Evolutionary conservation across 1,140 invertebrate genomes (phyloP), one percentile per base, ranked within the genome.

Genomic region (Tetramorium simillimum): DNA sequence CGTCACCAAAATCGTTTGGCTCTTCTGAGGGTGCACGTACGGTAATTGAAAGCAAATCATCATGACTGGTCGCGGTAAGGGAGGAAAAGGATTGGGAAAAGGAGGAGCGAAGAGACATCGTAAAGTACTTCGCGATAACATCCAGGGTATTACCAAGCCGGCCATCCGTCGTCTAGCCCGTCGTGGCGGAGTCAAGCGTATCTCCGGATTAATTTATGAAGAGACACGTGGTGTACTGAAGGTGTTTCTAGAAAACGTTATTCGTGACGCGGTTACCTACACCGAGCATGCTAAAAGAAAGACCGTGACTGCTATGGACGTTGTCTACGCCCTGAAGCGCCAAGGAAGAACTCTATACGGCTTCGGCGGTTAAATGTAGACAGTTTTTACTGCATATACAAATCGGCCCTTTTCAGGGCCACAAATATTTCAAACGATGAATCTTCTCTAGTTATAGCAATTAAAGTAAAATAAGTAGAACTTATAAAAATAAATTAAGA

Each of bases 321-420:
- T 77, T 0, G 72, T 85, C 28, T 85, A 77, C 60, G 80, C 69
- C 16, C 40, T 84, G 21, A 84, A 84, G 3, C 80, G 88, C 40
- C 88, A 89, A 86, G 88, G 88, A 70, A 85, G 88, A 75, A 89
- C 88, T 3, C 81, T 89, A 0, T 89, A 89, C 40, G 77, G 77
- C 9, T 80, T 80, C 63, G 77, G 77, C 33, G 77, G 77, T 53
- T 80, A 80, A 69, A 69, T 2, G 14, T 37, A 33, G 7, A 24
- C 53, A 18, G 10, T 40, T 76, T 37, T 33, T 43, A 1, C 16
- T 51, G 2, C 3, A 4, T 7, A 33, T 28, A 53, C n/a, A 43
- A 62, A 89, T 60, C 88, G 88, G 88, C 88, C 84, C 88, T 88
- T 89, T 75, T 89, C 43, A 88, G 88, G 87, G 88, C 88, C 88